Evolutionary conservation across 2,113 vertebrate genomes (phyloP).

Genomic region (Eira barbara): DNA sequence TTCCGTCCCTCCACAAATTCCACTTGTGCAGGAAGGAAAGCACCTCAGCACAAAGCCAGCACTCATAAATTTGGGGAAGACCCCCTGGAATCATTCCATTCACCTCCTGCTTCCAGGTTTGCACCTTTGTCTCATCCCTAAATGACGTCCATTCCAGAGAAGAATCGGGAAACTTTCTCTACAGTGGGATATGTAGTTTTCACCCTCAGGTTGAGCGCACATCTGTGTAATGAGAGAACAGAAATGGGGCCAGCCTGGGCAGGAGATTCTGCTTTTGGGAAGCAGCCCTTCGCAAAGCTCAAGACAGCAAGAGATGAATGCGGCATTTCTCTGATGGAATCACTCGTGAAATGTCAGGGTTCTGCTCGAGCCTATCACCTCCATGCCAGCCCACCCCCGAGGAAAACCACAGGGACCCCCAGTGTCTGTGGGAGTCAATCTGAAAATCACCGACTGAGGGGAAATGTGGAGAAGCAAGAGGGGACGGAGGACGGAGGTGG

Average conservation of each 20-base stretch:
- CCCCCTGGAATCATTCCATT: background rate
- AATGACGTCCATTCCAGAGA: background rate
- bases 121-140: background rate
- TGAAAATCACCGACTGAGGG: background rate
- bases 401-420: background rate
- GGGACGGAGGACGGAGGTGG: background rate
- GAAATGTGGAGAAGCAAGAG: background rate
- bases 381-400: background rate
- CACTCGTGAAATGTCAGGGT: background rate
- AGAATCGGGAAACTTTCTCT: background rate
- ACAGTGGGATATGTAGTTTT: background rate
- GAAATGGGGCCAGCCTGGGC: too few relatives aligned
- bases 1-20: background rate
- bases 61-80: background rate
- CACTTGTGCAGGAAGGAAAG: background rate
- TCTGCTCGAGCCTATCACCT: background rate
- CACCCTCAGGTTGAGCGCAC: background rate
- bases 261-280: background rate
- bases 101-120: background rate
- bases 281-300: background rate
- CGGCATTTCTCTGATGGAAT: background rate
- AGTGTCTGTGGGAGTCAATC: background rate
- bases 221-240: background rate
- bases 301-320: background rate
- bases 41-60: background rate